Conservation (phyloP, 2,888 invertebrate species). For the Rhaphigaster nebulosa region DNA sequence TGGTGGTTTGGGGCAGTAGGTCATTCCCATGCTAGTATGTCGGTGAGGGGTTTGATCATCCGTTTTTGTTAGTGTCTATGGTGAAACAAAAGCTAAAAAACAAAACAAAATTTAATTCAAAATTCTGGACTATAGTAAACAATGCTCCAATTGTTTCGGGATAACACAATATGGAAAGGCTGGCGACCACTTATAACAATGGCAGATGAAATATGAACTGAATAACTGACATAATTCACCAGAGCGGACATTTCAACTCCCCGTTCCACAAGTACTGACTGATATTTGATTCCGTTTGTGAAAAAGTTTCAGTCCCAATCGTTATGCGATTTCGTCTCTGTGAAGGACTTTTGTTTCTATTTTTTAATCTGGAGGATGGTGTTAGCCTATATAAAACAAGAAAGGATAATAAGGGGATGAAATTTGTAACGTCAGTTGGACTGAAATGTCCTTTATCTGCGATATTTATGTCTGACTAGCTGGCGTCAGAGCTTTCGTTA, state of each 20-base stretch:
- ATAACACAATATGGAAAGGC: too few species aligned
- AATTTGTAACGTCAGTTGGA: not conserved
- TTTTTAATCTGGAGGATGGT: not conserved
- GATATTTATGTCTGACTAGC: not conserved
- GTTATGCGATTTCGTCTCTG: not conserved
- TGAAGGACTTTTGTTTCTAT: not conserved
- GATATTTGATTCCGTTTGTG: not conserved
- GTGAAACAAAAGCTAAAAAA: too few species aligned
- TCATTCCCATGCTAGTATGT: too few species aligned
- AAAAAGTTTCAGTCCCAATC: not conserved
- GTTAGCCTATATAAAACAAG: not conserved
- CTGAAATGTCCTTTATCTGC: not conserved
- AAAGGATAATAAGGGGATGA: conserved; percentile 35
- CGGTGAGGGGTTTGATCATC: too few species aligned
- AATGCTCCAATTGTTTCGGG: not conserved
- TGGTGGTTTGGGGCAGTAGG: too few species aligned
- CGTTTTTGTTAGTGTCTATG: too few species aligned
- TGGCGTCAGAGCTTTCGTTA: not conserved
- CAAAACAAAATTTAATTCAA: not conserved
- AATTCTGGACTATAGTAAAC: not conserved
- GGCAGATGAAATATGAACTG: not conserved
- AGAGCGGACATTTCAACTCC: not conserved
- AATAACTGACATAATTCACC: not conserved
- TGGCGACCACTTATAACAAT: not conserved
- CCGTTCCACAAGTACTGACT: not conserved